phyloP scores from a whole-genome alignment of 2,113 vertebrate genomes.

The Forbesichthys papilliferus region DNA sequence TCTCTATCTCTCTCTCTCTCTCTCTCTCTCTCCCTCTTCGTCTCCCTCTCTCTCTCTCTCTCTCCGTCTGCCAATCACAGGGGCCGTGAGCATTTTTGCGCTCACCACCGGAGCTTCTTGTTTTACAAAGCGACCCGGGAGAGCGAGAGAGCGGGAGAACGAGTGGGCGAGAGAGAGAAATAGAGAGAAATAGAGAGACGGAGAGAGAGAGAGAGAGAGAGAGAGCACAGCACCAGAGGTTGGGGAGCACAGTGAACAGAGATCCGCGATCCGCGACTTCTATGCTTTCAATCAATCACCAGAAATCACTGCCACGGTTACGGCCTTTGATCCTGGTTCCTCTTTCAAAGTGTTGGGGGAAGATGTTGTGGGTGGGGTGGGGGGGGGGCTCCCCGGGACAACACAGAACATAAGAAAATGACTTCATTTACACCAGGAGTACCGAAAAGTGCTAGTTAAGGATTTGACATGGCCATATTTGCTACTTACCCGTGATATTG shows the following conservation, averaged over 20 bases:
- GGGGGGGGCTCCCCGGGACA: neutral
- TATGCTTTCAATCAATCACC: conserved; percentile 85
- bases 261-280: conserved; percentile 60
- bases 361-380: conserved; percentile 11
- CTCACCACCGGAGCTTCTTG: neutral
- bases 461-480: too few relatives aligned
- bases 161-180: too few relatives aligned
- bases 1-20: too few relatives aligned
- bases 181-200: too few relatives aligned
- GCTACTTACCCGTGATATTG: too few relatives aligned
- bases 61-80: conserved; percentile 17
- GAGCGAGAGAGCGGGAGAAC: neutral
- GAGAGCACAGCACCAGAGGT: neutral
- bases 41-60: neutral
- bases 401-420: neutral
- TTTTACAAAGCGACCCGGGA: conserved; percentile 4
- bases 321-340: conserved; percentile 83
- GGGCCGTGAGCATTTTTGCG: conserved; percentile 1
- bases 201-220: too few relatives aligned
- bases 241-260: neutral
- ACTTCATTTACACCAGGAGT: too few relatives aligned
- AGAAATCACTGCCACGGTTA: conserved; percentile 79
- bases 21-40: too few relatives aligned
- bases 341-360: conserved; percentile 62
- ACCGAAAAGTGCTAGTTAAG: too few relatives aligned